Base-by-base conservation (phyloP, 1,140 invertebrate species). In the Heliconius himera region DNA sequence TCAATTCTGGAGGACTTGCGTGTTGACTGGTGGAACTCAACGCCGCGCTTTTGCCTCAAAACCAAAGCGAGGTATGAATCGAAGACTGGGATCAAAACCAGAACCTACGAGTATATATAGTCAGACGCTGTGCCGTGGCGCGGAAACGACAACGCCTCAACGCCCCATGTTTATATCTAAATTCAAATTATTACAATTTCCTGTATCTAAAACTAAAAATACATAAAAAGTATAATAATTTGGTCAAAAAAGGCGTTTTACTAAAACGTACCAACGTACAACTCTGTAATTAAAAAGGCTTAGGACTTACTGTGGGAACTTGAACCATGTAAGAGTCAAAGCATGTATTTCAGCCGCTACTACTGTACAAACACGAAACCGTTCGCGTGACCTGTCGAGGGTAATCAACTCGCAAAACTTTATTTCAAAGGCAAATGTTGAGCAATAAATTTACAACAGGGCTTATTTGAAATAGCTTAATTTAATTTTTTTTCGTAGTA, bases 351-450 rank as follows among this genome's bases (percentile, higher is more conserved):
- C 41, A 78, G 54, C 49, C 49, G 13, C 46, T 73, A 73, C 49
- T 49, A 36, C 29, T 49, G 26, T 70, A 38, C 36, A 70, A 71
- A 75, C 78, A 76, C 70, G 78, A 56, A 76, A 72, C 54, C 20
- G 56, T 22, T 80, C 66, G 73, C 75, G 82, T 83, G 82, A 81
- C 76, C 70, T 78, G 79, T 80, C 79, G 74, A 74, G 70, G 77
- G 79, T 74, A 66, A 81, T 80, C 71, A 81, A 77, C 79, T 74
- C 74, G 74, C 79, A 81, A 66, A 78, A 78, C 82, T 81, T 75
- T 79, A 83, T 83, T 83, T 79, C 76, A 60, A 80, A 78, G 79
- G 78, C 73, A 77, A 78, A 82, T 75, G 79, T 76, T 76, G 75
- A 80, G 77, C 73, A 82, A 82, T 77, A 80, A 71, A 82, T 77